Base-by-base conservation (phyloP, 2,113 vertebrate genomes). In the Alligator mississippiensis region DNA sequence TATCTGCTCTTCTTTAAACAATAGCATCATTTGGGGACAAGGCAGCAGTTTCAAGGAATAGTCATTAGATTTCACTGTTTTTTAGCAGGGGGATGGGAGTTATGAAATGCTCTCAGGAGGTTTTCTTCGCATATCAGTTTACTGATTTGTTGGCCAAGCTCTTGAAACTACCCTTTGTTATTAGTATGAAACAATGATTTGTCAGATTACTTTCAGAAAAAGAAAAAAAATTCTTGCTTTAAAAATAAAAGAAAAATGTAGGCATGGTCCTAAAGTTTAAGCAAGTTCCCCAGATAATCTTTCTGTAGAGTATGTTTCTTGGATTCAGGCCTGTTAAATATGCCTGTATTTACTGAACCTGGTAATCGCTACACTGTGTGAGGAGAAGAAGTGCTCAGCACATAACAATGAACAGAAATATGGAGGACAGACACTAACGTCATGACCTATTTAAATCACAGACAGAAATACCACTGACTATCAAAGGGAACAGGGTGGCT, bases 231-330 rank as follows among this genome's bases (percentile, higher is more conserved):
- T 10, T 61, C 19, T 34, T 55, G 4, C 18, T 17, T 28, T 83
- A 3, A 54, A 85, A 85, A 62, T 15, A 91, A 22, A 74, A 79
- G 19, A 59, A 76, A 77, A 18, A 25, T 9, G 22, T 21, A 92
- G 12, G 77, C 24, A 9, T 24, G 5, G 12, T 78, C 85, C 64
- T 60, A 75, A 28, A 63, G 24, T 63, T 63, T 63, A 63, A 63
- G 11, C 22, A 24, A 11, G 13, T 27, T 25, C 24, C 62, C 62
- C 38, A 68, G 55, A 77, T 58, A 61, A 66, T 25, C 11, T 76
- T 22, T 0, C 0, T 21, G 47, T 47, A 70, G 19, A 80, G 17
- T 11, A 30, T 2, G 3, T n/a, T 59, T 66, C 8, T 4, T 57
- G 57, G 38, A 58, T 57, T 24, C 27, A 54, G 5, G 19, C 82